phyloP scores from a whole-genome alignment of 2,113 vertebrate genomes.

The Thermophis baileyi region DNA sequence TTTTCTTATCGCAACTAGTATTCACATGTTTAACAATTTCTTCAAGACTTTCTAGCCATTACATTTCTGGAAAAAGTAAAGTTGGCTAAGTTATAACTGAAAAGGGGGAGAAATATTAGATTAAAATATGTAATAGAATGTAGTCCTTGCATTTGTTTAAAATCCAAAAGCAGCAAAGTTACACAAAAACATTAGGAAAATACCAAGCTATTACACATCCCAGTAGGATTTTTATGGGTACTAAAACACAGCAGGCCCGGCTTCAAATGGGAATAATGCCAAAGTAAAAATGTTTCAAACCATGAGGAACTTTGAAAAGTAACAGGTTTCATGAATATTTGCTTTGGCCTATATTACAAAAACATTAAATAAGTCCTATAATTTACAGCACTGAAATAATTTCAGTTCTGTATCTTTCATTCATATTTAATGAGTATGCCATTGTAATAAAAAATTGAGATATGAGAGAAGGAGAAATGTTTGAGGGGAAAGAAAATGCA shows the following conservation, averaged over 20 bases:
- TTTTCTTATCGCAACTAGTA: background rate
- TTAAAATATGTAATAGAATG: background rate
- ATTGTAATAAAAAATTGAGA: background rate
- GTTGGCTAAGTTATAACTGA: background rate
- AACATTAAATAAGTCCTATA: conserved; percentile 21
- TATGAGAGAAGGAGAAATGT: conserved; percentile 1
- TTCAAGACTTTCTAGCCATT: background rate
- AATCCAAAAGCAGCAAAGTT: conserved; percentile 16
- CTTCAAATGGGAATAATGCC: conserved; percentile 2
- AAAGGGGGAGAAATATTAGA: background rate
- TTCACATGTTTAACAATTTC: background rate
- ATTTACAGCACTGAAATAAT: conserved; percentile 8
- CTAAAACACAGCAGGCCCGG: conserved; percentile 15
- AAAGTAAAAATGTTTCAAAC: conserved; percentile 7
- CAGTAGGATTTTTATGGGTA: conserved; percentile 3
- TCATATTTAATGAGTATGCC: conserved; percentile 9
- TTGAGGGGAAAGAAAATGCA: background rate
- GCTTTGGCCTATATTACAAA: background rate
- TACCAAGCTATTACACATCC: conserved; percentile 10
- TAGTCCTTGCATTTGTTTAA: background rate
- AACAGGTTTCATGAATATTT: background rate
- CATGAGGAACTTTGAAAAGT: conserved; percentile 20
- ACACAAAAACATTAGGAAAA: conserved; percentile 6
- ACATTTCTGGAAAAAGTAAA: conserved; percentile 3
- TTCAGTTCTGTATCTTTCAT: background rate